These are phyloP conservation scores for Boloria selene DNA, from an alignment of 2,888 invertebrate genomes.

Conservation along the genomic window DNA sequence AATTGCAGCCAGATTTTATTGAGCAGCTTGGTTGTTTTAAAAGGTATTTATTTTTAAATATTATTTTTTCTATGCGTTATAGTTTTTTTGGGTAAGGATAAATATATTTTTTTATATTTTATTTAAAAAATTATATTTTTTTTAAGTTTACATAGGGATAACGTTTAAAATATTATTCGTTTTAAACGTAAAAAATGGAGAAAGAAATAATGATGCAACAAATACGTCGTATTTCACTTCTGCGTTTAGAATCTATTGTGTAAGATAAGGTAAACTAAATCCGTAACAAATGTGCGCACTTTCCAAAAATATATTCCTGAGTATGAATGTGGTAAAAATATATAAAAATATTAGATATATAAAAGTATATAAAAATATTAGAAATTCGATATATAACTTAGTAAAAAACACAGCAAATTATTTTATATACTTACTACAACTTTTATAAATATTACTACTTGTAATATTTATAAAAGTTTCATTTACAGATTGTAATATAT, in stretches of 20 bases:
- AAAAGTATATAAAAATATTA: no score
- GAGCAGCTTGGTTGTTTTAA: not conserved
- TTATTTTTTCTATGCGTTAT: no score
- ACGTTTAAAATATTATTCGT: not conserved
- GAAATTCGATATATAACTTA: no score
- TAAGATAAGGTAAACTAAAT: slow-evolving; percentile 1
- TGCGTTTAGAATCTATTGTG: slow-evolving; percentile 12
- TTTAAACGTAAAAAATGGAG: not conserved
- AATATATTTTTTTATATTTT: no score
- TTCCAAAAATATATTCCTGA: not conserved
- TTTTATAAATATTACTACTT: no score
- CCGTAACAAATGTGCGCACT: not conserved
- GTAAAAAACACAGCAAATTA: no score
- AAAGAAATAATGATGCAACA: slow-evolving; percentile 14
- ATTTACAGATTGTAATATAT: no score
- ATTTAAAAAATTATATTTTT: not conserved
- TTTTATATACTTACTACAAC: no score
- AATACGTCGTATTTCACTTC: slow-evolving; percentile 14
- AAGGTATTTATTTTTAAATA: not conserved
- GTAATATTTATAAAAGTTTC: no score
- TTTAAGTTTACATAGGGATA: not conserved
- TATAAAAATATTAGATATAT: no score
- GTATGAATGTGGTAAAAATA: no score
- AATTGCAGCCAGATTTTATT: slow-evolving; percentile 1
- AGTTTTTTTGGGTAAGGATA: no score